phyloP scores from a whole-genome alignment of 2,888 invertebrate genomes.

The Meta bourneti region DNA sequence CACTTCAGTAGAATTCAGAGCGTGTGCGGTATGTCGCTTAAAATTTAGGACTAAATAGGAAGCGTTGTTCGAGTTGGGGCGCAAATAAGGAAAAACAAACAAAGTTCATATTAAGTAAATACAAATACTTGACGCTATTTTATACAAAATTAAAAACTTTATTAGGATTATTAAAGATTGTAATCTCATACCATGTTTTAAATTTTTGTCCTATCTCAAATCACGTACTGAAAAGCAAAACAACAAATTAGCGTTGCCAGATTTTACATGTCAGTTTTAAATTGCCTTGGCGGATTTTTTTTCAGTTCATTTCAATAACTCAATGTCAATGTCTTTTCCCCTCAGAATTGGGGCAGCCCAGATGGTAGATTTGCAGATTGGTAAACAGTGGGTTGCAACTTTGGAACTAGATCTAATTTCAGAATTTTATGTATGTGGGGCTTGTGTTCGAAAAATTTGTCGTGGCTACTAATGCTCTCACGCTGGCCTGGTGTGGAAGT shows the following conservation, averaged over 20 bases:
- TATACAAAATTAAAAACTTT: neutral
- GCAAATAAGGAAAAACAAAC: neutral
- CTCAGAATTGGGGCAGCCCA: too few relatives aligned
- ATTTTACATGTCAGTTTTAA: neutral
- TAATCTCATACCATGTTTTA: constrained; percentile 34
- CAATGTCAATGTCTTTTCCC: neutral
- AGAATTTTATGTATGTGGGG: too few relatives aligned
- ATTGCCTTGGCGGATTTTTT: too few relatives aligned
- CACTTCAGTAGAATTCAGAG: neutral
- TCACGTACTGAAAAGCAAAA: neutral
- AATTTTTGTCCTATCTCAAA: neutral
- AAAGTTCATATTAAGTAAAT: neutral
- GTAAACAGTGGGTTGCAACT: too few relatives aligned
- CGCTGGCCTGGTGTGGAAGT: too few relatives aligned
- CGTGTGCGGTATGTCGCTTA: neutral
- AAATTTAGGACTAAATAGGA: neutral
- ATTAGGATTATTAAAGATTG: constrained; percentile 24
- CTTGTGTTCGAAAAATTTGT: too few relatives aligned
- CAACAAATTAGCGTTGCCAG: neutral
- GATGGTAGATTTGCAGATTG: too few relatives aligned
- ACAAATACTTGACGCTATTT: neutral
- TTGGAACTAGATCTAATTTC: too few relatives aligned
- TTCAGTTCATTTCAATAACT: neutral
- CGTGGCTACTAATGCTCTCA: too few relatives aligned
- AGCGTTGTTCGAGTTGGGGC: neutral